Conservation (phyloP, 2,113 vertebrate genomes). For the Myrmecophaga tridactyla region DNA sequence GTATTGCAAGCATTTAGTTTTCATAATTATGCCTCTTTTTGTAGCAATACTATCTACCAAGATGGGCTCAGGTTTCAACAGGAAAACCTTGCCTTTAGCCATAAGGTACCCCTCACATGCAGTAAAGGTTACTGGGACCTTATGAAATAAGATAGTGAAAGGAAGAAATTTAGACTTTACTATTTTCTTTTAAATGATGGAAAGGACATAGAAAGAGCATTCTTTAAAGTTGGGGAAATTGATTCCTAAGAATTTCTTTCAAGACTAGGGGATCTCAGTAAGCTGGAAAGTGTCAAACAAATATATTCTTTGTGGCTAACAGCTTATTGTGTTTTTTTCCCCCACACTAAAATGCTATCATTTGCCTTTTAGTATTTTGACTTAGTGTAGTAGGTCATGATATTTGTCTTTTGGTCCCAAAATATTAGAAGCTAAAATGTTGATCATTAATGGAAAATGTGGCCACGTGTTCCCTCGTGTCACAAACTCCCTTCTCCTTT, state of each 20-base stretch:
- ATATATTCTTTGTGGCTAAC: background rate
- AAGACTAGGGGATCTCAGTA: background rate
- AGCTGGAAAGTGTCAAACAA: background rate
- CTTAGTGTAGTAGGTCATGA: background rate
- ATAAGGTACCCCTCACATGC: background rate
- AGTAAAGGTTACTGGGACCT: background rate
- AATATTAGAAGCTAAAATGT: background rate
- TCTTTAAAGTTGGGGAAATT: background rate
- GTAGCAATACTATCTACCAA: background rate
- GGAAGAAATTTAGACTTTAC: background rate
- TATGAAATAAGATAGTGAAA: background rate
- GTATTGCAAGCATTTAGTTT: background rate
- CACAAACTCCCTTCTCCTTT: background rate
- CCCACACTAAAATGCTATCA: background rate
- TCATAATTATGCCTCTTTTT: background rate
- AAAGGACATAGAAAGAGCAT: background rate
- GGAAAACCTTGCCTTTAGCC: background rate
- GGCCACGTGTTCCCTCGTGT: background rate
- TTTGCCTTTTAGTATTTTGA: constrained; percentile 16
- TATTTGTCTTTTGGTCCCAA: background rate
- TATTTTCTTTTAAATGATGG: too few relatives aligned
- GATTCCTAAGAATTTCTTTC: background rate
- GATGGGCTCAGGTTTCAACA: background rate
- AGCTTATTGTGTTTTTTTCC: background rate
- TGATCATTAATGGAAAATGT: background rate